Percentiles rank a stretch among this genome's conserved stretches.
These are phyloP conservation scores for Calameuta idolon DNA, from an alignment of 2,888 invertebrate species.

Conservation along the genomic window DNA sequence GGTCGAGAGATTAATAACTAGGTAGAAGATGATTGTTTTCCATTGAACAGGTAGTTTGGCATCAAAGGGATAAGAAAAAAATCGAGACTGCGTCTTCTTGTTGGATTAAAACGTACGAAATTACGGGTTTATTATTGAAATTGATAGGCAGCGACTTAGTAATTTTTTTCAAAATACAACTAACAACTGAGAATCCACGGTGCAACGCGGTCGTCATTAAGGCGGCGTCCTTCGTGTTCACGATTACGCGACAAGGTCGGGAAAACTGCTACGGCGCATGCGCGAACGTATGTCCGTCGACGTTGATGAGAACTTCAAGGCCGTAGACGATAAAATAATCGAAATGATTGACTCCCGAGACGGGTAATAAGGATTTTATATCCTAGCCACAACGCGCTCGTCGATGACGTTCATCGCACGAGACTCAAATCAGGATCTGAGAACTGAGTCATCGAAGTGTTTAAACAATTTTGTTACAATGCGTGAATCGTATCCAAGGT, in stretches of 20 bases:
- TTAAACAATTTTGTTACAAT: neutral
- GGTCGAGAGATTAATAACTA: neutral
- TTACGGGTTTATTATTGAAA: neutral
- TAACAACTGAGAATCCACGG: neutral
- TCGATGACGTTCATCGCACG: neutral
- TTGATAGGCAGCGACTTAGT: neutral
- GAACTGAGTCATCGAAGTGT: neutral
- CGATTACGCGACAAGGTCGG: neutral
- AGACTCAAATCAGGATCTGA: neutral
- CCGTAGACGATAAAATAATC: neutral
- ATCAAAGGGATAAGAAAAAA: neutral
- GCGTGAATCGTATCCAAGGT: neutral
- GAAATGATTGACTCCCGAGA: neutral
- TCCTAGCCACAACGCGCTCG: neutral
- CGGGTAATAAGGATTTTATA: neutral
- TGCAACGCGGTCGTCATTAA: neutral
- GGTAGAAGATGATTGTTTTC: neutral
- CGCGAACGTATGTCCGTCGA: neutral
- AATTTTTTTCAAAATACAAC: neutral
- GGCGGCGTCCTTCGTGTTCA: neutral
- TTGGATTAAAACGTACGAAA: neutral
- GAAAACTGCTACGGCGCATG: neutral
- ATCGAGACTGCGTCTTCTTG: neutral
- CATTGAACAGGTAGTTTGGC: neutral
- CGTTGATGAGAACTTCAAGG: neutral